Percentiles rank a stretch among this genome's conserved stretches.
phyloP scores from a whole-genome alignment of 1,140 invertebrate genomes.

The Drosophila chauvacae region DNA sequence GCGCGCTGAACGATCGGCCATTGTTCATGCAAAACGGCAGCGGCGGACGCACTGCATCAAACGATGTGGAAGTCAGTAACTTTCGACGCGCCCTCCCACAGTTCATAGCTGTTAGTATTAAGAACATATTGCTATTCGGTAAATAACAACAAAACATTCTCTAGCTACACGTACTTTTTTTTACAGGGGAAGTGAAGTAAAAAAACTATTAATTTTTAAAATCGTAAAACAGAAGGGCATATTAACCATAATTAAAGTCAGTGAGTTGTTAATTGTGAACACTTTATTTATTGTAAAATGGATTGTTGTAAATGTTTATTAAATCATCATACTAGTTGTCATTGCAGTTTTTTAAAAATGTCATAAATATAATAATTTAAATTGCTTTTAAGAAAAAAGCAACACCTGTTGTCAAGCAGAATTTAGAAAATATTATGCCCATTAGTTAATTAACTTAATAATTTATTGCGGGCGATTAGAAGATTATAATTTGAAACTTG shows the following conservation, averaged over 20 bases:
- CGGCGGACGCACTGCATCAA: conserved; percentile 53
- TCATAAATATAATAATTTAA: neutral
- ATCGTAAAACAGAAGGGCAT: neutral
- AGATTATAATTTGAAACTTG: conserved; percentile 1
- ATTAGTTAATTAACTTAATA: neutral
- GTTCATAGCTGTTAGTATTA: conserved; percentile 87
- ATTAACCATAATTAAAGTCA: conserved; percentile 17
- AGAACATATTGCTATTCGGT: conserved; percentile 87
- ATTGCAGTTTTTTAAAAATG: neutral
- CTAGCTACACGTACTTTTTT: conserved; percentile 15
- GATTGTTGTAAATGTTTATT: neutral
- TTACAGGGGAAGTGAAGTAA: conserved; percentile 35
- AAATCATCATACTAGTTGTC: neutral
- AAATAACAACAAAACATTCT: conserved; percentile 59
- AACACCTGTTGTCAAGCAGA: neutral
- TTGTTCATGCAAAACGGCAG: conserved; percentile 80
- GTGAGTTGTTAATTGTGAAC: neutral
- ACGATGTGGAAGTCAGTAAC: conserved; percentile 82
- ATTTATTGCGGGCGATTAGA: neutral
- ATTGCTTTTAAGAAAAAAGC: no score
- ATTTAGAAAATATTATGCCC: neutral
- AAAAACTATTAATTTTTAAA: neutral
- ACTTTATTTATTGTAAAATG: neutral
- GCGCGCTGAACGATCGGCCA: conserved; percentile 75
- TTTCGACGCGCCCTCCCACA: conserved; percentile 86